Evolutionary conservation across 2,888 invertebrate genomes (phyloP), one percentile per base, ranked within the genome.

Genomic region (Prionchulus punctatus): DNA sequence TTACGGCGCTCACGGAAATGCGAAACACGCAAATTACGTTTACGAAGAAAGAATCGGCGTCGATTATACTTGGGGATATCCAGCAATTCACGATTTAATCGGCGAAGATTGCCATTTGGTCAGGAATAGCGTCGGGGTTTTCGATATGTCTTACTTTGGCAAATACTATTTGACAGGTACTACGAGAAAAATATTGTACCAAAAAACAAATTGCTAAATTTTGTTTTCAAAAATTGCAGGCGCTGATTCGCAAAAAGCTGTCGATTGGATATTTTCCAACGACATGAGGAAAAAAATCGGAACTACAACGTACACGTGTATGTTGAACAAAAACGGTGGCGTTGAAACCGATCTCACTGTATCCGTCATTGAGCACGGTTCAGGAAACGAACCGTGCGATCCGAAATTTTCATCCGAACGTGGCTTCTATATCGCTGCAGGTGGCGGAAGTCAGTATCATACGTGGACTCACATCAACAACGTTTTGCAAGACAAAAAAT

Each of bases 51-150:
- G 82, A 47, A 70, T 89, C 1, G 79, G 80, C 64, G 81, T 82
- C 52, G 89, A 90, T 65, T 79, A 83, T 62, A 81, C 82, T 0
- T 91, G 88, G 68, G 81, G 79, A 28, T 87, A 87, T 72, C 85
- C 88, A 0, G 79, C 81, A 63, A 82, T 87, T 70, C 85, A 86
- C 65, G 75, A 82, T 45, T 71, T 81, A 87, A 86, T 90, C 55
- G 81, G 82, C 1, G 76, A 80, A 59, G 36, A 36, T 12, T 36
- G n/a, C n/a, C n/a, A n/a, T n/a, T n/a, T n/a, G n/a, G n/a, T n/a
- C n/a, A n/a, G n/a, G n/a, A n/a, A n/a, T n/a, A 81, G 90, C 70
- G 80, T 88, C 78, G 87, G 88, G 2, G 86, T 87, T 70, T 88
- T 86, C 68, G 85, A 86, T 45, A 90, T 91, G 75, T 81, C 84